Base-by-base conservation (phyloP, 2,113 vertebrate species). In the Triplophysa siluroides region DNA sequence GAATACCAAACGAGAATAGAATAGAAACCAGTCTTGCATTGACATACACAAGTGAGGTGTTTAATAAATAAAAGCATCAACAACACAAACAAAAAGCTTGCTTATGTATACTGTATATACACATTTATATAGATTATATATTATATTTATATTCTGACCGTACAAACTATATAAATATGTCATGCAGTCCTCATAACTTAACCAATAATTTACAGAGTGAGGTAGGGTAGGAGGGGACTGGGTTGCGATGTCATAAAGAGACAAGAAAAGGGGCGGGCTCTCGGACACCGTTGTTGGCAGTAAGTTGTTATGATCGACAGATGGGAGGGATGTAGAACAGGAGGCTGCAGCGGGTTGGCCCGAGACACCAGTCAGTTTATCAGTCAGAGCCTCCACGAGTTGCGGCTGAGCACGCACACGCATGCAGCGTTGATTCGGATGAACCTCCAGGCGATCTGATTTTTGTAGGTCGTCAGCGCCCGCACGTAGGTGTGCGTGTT, bases 91-190 rank as follows among this genome's bases (percentile, higher is more conserved):
- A 91, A 91, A 91, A 91, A 91, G 90, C 87, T 92, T 91, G 83
- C 85, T 87, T 89, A 91, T 88, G 76, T 85, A 89, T 90, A 83
- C 85, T 84, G 84, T 85, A 88, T 90, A 87, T 88, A 92, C 83
- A 91, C 82, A 90, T 87, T 90, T 76, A 85, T 68, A 84, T 83
- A 91, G 90, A 89, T 88, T 92, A n/a, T 84, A 87, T 91, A 86
- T 86, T 90, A 89, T 79, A 79, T 85, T 82, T 80, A 77, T 92
- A 88, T 91, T 93, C 91, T 95, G 94, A 94, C 90, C 92, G 94
- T 98, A 97, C 96, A 97, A 98, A 97, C 94, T 95, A 97, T 95
- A 98, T 98, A 99, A 99, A 99, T 98, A 96, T 94, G 94, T 92
- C 95, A 97, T 97, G 95, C 95, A 95, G 94, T 96, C 93, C 91